Evolutionary conservation across 2,113 vertebrate genomes (phyloP).

Genomic region (Lethenteron reissneri): DNA sequence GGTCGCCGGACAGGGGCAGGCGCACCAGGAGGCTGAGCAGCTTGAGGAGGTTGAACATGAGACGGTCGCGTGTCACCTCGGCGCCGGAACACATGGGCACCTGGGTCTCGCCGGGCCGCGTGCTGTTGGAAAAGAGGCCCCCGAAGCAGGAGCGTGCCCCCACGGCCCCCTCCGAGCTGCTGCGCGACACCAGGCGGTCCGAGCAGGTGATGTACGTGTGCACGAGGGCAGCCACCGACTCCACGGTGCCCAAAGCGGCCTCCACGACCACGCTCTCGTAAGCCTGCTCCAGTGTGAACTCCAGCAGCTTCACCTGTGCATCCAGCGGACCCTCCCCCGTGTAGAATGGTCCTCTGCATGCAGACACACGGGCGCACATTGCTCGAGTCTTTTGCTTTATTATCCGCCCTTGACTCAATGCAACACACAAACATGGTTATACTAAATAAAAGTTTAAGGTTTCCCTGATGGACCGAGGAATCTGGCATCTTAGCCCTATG

Average conservation of each 20-base stretch:
- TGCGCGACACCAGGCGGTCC: slow-evolving; percentile 81
- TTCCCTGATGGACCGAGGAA: too few relatives aligned
- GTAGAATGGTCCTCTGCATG: slow-evolving; percentile 67
- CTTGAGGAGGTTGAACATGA: slow-evolving; percentile 92
- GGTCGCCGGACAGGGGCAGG: slow-evolving; percentile 67
- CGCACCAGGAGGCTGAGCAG: slow-evolving; percentile 83
- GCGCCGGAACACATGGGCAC: slow-evolving; percentile 46
- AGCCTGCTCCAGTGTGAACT: slow-evolving; percentile 89
- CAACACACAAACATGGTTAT: too few relatives aligned
- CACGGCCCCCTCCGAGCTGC: slow-evolving; percentile 79
- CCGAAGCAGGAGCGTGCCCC: slow-evolving; percentile 87
- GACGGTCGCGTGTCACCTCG: slow-evolving; percentile 83
- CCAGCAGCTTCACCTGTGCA: slow-evolving; percentile 85
- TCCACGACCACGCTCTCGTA: slow-evolving; percentile 87
- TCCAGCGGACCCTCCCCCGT: slow-evolving; percentile 82
- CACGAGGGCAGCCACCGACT: slow-evolving; percentile 84
- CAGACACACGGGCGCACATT: too few relatives aligned
- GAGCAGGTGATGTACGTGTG: slow-evolving; percentile 96
- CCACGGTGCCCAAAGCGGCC: slow-evolving; percentile 79
- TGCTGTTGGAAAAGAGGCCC: slow-evolving; percentile 88
- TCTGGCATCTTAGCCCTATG: too few relatives aligned
- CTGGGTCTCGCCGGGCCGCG: slow-evolving; percentile 92
- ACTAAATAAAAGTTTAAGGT: too few relatives aligned
- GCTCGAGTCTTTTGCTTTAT: too few relatives aligned
- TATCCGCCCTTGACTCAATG: too few relatives aligned